These are phyloP conservation scores for Fulmarus glacialis DNA, from an alignment of 2,113 vertebrate species.

Conservation along the genomic window DNA sequence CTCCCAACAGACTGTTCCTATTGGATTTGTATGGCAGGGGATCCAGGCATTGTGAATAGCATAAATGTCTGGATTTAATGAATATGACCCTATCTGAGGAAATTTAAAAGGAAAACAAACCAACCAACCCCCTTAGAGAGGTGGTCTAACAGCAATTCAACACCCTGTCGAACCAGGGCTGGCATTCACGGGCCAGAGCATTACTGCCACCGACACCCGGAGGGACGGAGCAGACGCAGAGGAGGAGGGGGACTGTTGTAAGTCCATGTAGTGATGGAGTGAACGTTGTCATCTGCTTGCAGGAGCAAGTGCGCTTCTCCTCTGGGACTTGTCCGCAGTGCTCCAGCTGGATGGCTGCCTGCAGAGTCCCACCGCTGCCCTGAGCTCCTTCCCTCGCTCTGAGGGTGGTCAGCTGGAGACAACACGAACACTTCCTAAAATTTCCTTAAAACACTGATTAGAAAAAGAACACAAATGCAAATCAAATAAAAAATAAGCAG, in stretches of 20 bases:
- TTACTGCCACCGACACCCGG: accelerated
- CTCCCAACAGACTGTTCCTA: not conserved
- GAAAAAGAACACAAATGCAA: not conserved
- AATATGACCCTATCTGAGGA: not conserved
- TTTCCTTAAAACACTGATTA: not conserved
- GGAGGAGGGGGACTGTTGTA: not conserved
- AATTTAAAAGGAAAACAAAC: not conserved
- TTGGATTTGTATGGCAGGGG: not conserved
- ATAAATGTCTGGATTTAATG: not conserved
- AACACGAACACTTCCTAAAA: accelerated
- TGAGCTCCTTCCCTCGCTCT: accelerated
- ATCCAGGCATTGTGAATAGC: not conserved
- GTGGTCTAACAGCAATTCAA: not conserved
- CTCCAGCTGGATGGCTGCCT: not conserved
- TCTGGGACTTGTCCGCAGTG: not conserved
- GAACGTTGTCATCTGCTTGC: not conserved
- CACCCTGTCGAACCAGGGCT: not conserved
- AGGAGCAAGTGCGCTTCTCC: not conserved
- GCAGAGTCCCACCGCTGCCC: not conserved
- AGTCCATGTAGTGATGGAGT: not conserved
- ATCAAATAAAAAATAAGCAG: not conserved
- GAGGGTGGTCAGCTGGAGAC: accelerated
- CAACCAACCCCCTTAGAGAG: not conserved
- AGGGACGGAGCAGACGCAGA: not conserved
- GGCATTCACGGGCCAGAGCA: accelerated